These are phyloP conservation scores for Chanos chanos DNA, from an alignment of 2,797 vertebrate genomes.

Conservation along the genomic window DNA sequence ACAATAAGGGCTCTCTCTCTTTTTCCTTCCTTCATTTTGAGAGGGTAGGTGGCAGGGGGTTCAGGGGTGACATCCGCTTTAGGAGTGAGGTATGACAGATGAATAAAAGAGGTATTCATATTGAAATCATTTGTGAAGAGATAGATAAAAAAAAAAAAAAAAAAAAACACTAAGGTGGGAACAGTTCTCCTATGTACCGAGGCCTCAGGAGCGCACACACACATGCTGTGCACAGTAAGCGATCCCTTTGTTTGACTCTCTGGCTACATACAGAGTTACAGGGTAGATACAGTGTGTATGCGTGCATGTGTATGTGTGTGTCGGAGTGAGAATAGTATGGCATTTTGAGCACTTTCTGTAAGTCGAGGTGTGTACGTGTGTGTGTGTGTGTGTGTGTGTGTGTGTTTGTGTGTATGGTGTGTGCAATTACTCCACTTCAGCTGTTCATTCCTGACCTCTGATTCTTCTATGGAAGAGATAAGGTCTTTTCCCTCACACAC, in stretches of 20 bases:
- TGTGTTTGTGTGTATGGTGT: neutral
- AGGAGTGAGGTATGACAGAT: neutral
- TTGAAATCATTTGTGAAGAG: neutral
- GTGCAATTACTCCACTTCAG: neutral
- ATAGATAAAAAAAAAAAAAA: neutral
- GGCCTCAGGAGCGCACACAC: no score
- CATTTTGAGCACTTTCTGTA: no score
- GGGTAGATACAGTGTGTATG: no score
- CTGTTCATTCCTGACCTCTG: neutral
- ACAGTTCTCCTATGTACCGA: no score
- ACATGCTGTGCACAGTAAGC: no score
- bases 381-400: constrained; percentile 17
- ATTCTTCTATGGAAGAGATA: neutral
- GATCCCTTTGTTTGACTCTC: no score
- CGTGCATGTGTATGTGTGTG: no score
- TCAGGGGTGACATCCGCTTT: constrained; percentile 12
- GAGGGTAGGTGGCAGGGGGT: constrained; percentile 22
- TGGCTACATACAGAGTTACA: no score
- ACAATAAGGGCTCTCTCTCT: neutral
- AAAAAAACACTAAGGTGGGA: neutral
- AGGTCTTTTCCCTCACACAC: neutral
- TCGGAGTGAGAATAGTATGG: no score
- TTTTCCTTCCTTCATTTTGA: neutral
- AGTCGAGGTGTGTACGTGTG: constrained; percentile 10
- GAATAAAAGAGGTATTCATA: neutral